Percentiles rank a stretch among this genome's conserved stretches.
These are phyloP conservation scores for Gymnorhina tibicen DNA, from an alignment of 2,113 vertebrate genomes.

Conservation along the genomic window DNA sequence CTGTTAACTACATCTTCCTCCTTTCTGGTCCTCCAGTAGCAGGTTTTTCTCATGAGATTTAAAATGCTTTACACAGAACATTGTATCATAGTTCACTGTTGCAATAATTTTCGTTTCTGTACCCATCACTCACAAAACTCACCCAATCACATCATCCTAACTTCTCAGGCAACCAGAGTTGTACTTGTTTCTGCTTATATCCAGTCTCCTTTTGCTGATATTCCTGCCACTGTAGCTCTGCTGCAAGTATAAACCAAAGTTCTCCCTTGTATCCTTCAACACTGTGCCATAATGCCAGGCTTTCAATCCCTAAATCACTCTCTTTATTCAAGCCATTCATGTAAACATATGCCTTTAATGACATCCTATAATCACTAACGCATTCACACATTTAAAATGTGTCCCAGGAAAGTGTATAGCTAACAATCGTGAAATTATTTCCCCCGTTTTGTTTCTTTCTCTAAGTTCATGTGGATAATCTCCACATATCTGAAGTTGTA, in stretches of 20 bases:
- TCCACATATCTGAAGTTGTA: not conserved
- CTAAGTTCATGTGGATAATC: fast-evolving
- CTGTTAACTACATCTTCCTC: not conserved
- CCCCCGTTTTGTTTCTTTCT: not conserved
- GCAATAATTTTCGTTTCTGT: not conserved
- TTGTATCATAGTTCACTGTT: not conserved
- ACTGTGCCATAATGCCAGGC: not conserved
- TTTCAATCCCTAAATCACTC: not conserved
- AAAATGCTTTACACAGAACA: not conserved
- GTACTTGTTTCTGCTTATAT: not conserved
- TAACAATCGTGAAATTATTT: not conserved
- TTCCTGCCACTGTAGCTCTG: not conserved
- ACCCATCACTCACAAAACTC: not conserved
- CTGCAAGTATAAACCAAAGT: not conserved
- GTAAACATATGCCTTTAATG: not conserved
- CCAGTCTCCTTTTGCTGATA: not conserved
- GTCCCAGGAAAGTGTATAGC: fast-evolving
- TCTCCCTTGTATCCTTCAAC: not conserved
- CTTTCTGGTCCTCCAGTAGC: not conserved
- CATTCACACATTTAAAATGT: not conserved
- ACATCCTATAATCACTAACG: not conserved
- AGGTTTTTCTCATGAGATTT: not conserved
- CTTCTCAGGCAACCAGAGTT: not conserved
- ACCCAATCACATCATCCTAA: not conserved
- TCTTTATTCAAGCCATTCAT: not conserved